Base-by-base conservation (phyloP, 2,797 vertebrate genomes). In the Fistularia commersonii region DNA sequence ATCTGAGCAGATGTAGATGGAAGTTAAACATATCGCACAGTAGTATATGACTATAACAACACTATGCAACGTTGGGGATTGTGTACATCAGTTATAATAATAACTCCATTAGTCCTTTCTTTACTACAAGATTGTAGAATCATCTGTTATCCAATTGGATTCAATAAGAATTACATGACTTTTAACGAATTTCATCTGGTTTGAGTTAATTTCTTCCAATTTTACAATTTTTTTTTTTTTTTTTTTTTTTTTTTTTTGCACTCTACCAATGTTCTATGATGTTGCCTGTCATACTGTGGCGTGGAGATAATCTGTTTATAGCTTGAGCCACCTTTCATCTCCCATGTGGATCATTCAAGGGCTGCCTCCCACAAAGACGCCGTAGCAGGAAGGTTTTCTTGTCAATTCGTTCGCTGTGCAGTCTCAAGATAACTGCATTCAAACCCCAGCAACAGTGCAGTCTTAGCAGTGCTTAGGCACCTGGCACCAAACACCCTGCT, bases 361-460 rank as follows among this genome's bases (percentile, higher is more conserved):
- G 33, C 7, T 32, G 41, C 44, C 47, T 46, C 43, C 59, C 36
- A 44, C 58, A 43, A 10, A 12, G 45, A 37, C 13, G 48, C 36
- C 12, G 23, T 23, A 23, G 23, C 23, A 23, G 23, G 23, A 4
- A 23, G 23, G 23, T 56, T 64, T 70, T 63, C 41, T 40, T 39
- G 12, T 61, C 34, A 36, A 11, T 60, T 45, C 49, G 23, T 36
- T 14, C 32, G 8, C 34, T 6, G 37, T 49, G 23, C 44, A 50
- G 44, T 48, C 8, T 1, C 43, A 15, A 57, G 57, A 68, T 65
- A 45, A 48, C 35, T 40, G 50, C 37, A 31, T 59, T 49, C 1
- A 46, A 60, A 54, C 10, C 54, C 11, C 33, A 32, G 53, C 9
- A 40, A 34, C 14, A 35, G 45, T 8, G 7, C 11, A 34, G 40